These are phyloP conservation scores for Oostethus manadensis DNA, from an alignment of 2,113 vertebrate species.

Conservation along the genomic window DNA sequence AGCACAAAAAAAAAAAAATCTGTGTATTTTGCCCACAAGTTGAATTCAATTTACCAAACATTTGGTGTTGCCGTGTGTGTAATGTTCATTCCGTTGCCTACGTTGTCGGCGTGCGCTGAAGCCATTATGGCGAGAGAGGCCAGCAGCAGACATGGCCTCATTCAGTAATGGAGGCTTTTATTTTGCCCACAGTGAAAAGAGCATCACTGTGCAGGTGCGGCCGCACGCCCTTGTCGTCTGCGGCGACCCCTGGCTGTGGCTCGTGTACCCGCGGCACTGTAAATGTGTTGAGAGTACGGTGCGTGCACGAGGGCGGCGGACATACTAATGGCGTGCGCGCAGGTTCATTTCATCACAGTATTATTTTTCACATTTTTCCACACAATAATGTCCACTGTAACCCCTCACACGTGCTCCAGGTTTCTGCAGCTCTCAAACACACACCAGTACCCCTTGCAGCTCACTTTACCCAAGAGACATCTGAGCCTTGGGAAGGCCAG, in stretches of 20 bases:
- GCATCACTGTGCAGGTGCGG: conserved; percentile 38
- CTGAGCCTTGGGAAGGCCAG: conserved; percentile 61
- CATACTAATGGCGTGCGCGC: conserved; percentile 5
- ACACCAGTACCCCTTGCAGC: conserved; percentile 33
- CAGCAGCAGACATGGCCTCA: conserved; percentile 41
- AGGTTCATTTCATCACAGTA: conserved; percentile 9
- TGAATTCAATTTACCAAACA: conserved; percentile 52
- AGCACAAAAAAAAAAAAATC: conserved; percentile 18
- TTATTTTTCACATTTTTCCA: conserved; percentile 9
- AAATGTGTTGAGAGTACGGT: conserved; percentile 18
- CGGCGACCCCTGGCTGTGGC: conserved; percentile 25
- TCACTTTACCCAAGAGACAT: conserved; percentile 66
- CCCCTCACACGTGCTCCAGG: neutral
- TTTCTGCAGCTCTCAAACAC: conserved; percentile 13
- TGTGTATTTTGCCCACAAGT: conserved; percentile 43
- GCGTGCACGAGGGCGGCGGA: neutral
- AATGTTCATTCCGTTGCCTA: conserved; percentile 39
- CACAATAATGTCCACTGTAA: neutral
- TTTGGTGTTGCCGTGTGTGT: conserved; percentile 39
- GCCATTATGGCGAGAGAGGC: conserved; percentile 44
- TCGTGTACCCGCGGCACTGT: conserved; percentile 31
- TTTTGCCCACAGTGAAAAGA: conserved; percentile 49
- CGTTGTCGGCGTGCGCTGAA: conserved; percentile 33
- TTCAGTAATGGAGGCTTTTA: conserved; percentile 52
- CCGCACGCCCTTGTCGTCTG: conserved; percentile 23